phyloP scores from a whole-genome alignment of 2,797 vertebrate species.

The Acanthurus tractus region DNA sequence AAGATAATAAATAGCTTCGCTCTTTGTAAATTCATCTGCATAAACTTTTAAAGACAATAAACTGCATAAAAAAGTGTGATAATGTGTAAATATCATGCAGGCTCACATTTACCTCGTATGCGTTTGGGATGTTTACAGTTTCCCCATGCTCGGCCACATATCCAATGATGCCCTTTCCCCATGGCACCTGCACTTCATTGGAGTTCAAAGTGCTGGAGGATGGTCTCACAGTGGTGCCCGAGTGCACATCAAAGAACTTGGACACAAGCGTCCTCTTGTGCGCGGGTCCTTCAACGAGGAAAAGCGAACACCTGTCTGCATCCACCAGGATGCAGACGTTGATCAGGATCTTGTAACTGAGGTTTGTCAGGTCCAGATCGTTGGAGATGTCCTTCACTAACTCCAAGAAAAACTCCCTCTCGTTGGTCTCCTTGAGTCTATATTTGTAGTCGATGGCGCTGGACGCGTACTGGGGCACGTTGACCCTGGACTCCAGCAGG shows the following conservation, averaged over 20 bases:
- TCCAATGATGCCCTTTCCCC: conserved; percentile 89
- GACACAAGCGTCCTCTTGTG: conserved; percentile 88
- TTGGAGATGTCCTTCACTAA: conserved; percentile 89
- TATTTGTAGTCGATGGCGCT: conserved; percentile 88
- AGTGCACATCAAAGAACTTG: conserved; percentile 88
- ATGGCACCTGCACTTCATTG: conserved; percentile 88
- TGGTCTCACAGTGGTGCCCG: conserved; percentile 85
- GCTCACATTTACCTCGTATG: conserved; percentile 83
- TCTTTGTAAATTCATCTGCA: background rate
- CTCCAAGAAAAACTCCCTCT: conserved; percentile 88
- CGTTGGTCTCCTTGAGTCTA: conserved; percentile 86
- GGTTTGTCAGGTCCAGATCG: conserved; percentile 86
- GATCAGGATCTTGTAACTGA: conserved; percentile 89
- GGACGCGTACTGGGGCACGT: conserved; percentile 86
- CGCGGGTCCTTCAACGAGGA: conserved; percentile 87
- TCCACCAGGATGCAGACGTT: conserved; percentile 88
- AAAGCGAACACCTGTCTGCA: conserved; percentile 88
- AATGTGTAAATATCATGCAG: background rate
- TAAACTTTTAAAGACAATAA: background rate
- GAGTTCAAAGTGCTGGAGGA: conserved; percentile 83
- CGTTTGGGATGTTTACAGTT: conserved; percentile 87
- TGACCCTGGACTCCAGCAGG: conserved; percentile 88
- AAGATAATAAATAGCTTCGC: background rate
- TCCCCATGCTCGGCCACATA: conserved; percentile 90
- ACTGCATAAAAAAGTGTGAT: too few relatives aligned